Percentiles rank a stretch among this genome's conserved stretches.
These are phyloP conservation scores for Ailurus styani DNA, from an alignment of 2,113 vertebrate species.

Conservation along the genomic window DNA sequence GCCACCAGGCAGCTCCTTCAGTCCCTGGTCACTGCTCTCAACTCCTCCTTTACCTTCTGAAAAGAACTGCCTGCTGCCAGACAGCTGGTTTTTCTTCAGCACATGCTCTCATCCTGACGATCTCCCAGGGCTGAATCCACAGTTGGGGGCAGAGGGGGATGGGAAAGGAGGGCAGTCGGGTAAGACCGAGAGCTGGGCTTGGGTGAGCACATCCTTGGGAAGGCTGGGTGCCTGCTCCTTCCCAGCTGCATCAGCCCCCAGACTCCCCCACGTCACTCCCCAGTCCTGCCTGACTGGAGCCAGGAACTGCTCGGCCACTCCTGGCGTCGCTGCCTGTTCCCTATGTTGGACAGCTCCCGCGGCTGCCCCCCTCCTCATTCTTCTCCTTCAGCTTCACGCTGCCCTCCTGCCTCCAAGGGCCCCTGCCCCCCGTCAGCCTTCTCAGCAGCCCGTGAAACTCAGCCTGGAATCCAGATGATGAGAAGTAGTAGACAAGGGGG, in stretches of 20 bases:
- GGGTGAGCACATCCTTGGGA: not conserved
- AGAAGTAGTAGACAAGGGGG: slow-evolving; percentile 81
- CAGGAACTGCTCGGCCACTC: not conserved
- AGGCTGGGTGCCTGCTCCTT: not conserved
- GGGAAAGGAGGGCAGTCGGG: not conserved
- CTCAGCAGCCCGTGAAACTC: slow-evolving; percentile 27
- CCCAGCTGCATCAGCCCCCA: rapidly evolving
- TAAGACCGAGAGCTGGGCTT: not conserved
- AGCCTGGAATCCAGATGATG: slow-evolving; percentile 71
- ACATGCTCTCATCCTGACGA: not conserved
- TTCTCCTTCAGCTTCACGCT: not conserved
- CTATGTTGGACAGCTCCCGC: not conserved
- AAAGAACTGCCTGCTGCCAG: not conserved
- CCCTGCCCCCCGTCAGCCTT: not conserved
- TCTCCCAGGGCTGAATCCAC: not conserved
- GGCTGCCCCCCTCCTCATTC: not conserved
- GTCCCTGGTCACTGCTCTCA: not conserved
- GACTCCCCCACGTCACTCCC: not conserved
- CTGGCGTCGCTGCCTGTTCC: not conserved
- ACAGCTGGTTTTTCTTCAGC: not conserved
- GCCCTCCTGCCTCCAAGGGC: not conserved
- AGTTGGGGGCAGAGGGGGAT: not conserved
- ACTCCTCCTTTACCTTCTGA: not conserved
- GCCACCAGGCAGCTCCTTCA: not conserved
- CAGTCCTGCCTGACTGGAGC: not conserved